A percentile compares a stretch with the other conserved stretches of the same genome.
phyloP scores from a whole-genome alignment of 2,797 vertebrate species.

The Antrozous pallidus region DNA sequence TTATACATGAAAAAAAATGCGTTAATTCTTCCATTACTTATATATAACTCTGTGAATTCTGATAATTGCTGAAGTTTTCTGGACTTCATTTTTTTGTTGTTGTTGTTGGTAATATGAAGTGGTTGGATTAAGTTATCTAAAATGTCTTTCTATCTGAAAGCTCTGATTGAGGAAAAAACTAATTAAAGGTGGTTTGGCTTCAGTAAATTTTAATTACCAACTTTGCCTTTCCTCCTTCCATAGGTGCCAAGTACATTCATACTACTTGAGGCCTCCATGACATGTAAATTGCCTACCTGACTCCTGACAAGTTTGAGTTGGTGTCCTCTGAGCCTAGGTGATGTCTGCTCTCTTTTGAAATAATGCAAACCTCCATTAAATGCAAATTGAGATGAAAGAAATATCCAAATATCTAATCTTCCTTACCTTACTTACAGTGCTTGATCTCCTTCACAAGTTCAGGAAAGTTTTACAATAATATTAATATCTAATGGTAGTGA shows the following conservation, averaged over 20 bases:
- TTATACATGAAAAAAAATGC: no score
- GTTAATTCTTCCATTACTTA: background rate
- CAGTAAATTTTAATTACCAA: background rate
- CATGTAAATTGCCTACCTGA: background rate
- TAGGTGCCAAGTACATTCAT: background rate
- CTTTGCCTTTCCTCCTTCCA: background rate
- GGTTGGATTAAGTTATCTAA: background rate
- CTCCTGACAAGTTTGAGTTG: background rate
- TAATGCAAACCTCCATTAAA: background rate
- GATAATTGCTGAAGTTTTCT: slow-evolving; percentile 25
- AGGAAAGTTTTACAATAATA: background rate
- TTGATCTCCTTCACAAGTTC: background rate
- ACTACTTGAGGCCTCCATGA: background rate
- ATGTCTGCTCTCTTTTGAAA: background rate
- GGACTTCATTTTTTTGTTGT: slow-evolving; percentile 9
- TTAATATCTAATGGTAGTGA: background rate
- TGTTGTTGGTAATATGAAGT: background rate
- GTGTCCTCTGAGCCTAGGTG: background rate
- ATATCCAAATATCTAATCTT: background rate
- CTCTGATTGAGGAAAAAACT: background rate
- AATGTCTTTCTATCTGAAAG: background rate
- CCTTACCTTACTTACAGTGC: background rate
- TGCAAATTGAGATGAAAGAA: background rate
- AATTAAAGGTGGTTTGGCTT: slow-evolving; percentile 4
- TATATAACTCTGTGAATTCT: background rate